These are phyloP conservation scores for Carabus problematicus DNA, from an alignment of 2,888 invertebrate genomes.

Conservation along the genomic window DNA sequence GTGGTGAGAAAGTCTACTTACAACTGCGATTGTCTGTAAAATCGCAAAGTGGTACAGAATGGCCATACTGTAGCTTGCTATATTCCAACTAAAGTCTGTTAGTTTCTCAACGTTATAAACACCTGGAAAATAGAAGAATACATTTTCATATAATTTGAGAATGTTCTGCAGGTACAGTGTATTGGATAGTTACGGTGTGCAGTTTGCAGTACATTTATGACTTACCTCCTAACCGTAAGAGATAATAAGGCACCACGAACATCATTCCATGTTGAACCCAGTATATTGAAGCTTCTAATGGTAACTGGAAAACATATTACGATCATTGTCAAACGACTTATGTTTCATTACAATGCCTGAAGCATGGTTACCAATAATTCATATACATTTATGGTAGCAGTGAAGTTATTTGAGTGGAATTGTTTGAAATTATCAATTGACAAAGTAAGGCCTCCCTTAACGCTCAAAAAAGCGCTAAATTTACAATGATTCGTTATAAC, in stretches of 20 bases:
- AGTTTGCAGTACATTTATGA: constrained; percentile 42
- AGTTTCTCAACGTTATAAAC: constrained; percentile 81
- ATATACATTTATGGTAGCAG: too few relatives aligned
- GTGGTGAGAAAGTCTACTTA: constrained; percentile 57
- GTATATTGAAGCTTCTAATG: constrained; percentile 91
- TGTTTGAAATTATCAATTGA: too few relatives aligned
- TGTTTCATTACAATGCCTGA: too few relatives aligned
- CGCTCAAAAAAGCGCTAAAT: too few relatives aligned
- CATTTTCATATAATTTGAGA: not conserved
- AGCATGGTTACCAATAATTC: too few relatives aligned
- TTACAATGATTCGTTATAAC: too few relatives aligned
- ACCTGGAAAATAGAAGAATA: constrained; percentile 66
- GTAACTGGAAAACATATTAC: constrained; percentile 68
- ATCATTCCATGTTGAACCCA: constrained; percentile 96
- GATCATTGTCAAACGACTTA: constrained; percentile 10
- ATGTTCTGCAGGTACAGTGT: too few relatives aligned
- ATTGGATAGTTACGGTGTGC: too few relatives aligned
- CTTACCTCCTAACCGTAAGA: constrained; percentile 86
- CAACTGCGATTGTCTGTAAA: constrained; percentile 72
- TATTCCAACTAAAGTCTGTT: constrained; percentile 79
- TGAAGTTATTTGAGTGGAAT: too few relatives aligned
- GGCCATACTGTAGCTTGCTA: constrained; percentile 79
- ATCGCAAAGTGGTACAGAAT: constrained; percentile 84
- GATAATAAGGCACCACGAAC: constrained; percentile 92
- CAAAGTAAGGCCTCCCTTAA: too few relatives aligned